Base-by-base conservation (phyloP, 2,888 invertebrate genomes). In the Carabus problematicus region DNA sequence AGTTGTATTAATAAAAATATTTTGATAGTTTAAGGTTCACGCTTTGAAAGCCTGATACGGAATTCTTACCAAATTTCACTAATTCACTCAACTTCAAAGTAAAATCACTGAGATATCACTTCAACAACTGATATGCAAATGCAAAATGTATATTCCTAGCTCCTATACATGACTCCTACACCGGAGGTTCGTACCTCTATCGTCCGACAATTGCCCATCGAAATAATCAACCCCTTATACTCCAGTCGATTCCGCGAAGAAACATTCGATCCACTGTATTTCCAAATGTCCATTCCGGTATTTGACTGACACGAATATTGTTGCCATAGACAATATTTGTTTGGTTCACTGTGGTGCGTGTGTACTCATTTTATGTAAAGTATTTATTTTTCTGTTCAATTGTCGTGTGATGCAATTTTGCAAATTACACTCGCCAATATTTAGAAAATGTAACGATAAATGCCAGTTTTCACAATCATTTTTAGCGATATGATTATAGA, bases 381-480 rank as follows among this genome's bases (percentile, higher is more conserved):
- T 68, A 61, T 68, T 54, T 68, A 68, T 68, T 68, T 68, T 18
- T 61, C 49, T 43, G 68, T 60, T 52, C 60, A 68, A 60, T 68
- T 60, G 64, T 56, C 56, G 43, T 64, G 45, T 68, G 68, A 68
- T 68, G 68, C 68, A 68, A 68, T 61, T 54, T 66, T 45, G 41
- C 42, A 64, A 56, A 64, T 40, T 64, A 19, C 52, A 54, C 40
- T 60, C 9, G 52, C 43, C 43, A 68, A 68, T 61, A 61, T 68
- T 60, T 61, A 60, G 61, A 68, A 68, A 68, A 61, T 68, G 52
- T 68, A 14, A 56, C 45, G 43, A 61, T 68, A 68, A 68, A 60
- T 60, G 52, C 52, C 60, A 68, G 68, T 68, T 68, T 68, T 68
- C 68, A 61, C 68, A 61, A 68, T 68, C 47, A 58, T 66, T 59